Percentiles rank a stretch among this genome's conserved stretches.
Conservation (phyloP, 2,113 vertebrate genomes). For the Cardinalis cardinalis region DNA sequence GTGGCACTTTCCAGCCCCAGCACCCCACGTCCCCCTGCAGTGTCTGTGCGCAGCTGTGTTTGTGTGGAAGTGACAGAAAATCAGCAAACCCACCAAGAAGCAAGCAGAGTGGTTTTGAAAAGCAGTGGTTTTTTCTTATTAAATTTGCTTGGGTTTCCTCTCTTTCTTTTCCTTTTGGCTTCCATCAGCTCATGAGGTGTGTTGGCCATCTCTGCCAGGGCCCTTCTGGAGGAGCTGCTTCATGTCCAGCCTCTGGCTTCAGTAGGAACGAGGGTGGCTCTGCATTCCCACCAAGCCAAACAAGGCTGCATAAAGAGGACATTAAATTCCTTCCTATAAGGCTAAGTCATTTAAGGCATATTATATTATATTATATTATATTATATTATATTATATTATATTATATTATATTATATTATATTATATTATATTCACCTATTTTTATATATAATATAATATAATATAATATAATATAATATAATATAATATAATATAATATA, state of each 20-base stretch:
- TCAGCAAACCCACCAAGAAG: not conserved
- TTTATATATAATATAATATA: too few relatives aligned
- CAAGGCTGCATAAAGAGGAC: not conserved
- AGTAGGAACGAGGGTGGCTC: not conserved
- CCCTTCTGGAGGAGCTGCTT: not conserved
- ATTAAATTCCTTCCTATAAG: not conserved
- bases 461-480: too few relatives aligned
- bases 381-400: too few relatives aligned
- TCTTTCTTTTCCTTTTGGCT: not conserved
- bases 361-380: too few relatives aligned
- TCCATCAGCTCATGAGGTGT: not conserved
- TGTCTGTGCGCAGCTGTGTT: not conserved
- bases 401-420: too few relatives aligned
- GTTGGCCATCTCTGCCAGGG: not conserved
- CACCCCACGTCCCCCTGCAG: accelerated
- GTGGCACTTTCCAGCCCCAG: not conserved
- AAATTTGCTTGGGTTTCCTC: not conserved
- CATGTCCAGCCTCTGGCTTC: not conserved
- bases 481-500: too few relatives aligned
- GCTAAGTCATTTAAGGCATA: not conserved
- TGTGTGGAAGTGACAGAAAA: not conserved
- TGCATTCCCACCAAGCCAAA: not conserved
- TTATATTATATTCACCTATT: too few relatives aligned
- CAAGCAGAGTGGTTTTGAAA: not conserved
- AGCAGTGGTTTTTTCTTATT: not conserved